Conservation (phyloP, 2,888 invertebrate species). For the Drosophila monieri region DNA sequence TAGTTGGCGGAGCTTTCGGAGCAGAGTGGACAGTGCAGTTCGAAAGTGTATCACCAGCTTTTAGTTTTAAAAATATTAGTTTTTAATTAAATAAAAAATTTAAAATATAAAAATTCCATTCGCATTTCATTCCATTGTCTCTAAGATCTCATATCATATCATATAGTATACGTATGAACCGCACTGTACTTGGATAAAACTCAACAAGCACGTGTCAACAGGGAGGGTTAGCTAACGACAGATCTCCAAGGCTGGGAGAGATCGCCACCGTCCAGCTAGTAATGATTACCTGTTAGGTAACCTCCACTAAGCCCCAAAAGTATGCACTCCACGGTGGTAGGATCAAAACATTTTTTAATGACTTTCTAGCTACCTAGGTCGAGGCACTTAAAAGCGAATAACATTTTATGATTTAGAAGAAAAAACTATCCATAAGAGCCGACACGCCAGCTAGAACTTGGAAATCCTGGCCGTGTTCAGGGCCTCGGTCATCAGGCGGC, state of each 20-base stretch:
- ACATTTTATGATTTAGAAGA: background rate
- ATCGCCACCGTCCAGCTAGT: constrained; percentile 15
- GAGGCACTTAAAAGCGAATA: too few relatives aligned
- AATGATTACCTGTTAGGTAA: constrained; percentile 12
- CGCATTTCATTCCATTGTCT: background rate
- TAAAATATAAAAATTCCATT: background rate
- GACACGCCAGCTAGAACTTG: constrained; percentile 58
- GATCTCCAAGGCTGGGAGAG: constrained; percentile 12
- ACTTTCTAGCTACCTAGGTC: background rate
- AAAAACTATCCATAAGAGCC: too few relatives aligned
- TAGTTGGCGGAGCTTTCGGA: constrained; percentile 47
- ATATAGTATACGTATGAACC: background rate
- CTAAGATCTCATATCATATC: too few relatives aligned
- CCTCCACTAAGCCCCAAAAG: constrained; percentile 7
- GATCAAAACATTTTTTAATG: background rate
- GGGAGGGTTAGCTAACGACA: constrained; percentile 32
- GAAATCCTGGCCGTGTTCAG: constrained; percentile 81
- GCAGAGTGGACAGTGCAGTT: background rate
- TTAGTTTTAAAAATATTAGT: too few relatives aligned
- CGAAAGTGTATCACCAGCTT: background rate
- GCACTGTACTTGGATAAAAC: constrained; percentile 3
- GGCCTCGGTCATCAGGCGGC: constrained; percentile 88
- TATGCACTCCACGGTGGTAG: background rate
- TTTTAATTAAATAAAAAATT: background rate
- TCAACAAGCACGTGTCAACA: constrained; percentile 40